Evolutionary conservation across 2,797 vertebrate species (phyloP).

Genomic region (Peromyscus aztecus): DNA sequence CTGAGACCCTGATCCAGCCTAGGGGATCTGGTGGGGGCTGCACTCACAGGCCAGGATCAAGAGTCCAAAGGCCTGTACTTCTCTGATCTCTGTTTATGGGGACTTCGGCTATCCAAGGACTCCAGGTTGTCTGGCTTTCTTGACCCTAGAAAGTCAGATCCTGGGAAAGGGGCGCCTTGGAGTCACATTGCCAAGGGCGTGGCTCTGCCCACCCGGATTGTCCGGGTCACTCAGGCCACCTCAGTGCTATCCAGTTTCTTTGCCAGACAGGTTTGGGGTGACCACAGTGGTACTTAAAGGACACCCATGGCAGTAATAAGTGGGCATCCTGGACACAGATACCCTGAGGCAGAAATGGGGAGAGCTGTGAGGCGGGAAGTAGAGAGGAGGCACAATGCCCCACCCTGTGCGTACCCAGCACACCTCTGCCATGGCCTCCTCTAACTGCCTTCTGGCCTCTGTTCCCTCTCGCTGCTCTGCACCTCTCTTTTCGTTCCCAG

Average conservation of each 20-base stretch:
- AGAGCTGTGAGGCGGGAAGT: background rate
- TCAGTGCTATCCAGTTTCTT: background rate
- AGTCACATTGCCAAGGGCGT: slow-evolving; percentile 3
- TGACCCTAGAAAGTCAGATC: background rate
- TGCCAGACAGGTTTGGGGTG: background rate
- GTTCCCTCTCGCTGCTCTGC: background rate
- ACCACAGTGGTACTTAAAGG: background rate
- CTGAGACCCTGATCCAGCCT: background rate
- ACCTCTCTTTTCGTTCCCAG: background rate
- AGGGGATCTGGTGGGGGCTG: background rate
- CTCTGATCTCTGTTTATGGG: background rate
- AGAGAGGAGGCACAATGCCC: background rate
- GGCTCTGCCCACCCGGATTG: background rate
- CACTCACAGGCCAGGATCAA: background rate
- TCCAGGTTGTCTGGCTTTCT: background rate
- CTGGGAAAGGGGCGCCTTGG: background rate
- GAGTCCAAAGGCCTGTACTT: background rate
- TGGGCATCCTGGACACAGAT: background rate
- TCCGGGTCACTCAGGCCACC: background rate
- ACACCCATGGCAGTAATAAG: background rate
- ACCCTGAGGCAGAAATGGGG: background rate
- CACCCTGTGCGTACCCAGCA: background rate
- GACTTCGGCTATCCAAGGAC: background rate
- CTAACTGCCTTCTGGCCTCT: background rate
- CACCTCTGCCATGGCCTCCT: background rate